Conservation (phyloP, 2,797 vertebrate species). For the Furcifer pardalis region DNA sequence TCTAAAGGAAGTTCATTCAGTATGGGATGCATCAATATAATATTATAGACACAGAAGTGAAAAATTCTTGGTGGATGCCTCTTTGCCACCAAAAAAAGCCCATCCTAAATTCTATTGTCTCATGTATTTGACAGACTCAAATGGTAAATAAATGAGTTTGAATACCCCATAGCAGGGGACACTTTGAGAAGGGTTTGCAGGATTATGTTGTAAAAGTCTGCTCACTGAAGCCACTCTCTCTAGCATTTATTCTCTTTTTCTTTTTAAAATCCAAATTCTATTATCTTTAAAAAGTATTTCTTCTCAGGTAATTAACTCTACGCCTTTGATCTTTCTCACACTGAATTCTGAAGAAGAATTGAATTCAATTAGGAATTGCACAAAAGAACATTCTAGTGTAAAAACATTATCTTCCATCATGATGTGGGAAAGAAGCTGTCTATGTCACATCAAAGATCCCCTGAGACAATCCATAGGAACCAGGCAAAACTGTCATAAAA, state of each 20-base stretch:
- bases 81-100: not conserved
- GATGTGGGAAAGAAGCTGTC: constrained; percentile 4
- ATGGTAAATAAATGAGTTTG: not conserved
- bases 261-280: not conserved
- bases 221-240: not conserved
- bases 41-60: not conserved
- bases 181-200: not conserved
- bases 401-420: constrained; percentile 13
- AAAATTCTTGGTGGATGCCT: not conserved
- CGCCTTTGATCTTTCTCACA: constrained; percentile 3
- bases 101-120: no score
- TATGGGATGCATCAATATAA: no score
- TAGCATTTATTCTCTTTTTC: not conserved
- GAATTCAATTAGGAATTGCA: constrained; percentile 17
- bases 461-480: not conserved
- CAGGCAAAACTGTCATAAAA: not conserved
- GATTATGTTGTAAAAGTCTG: not conserved
- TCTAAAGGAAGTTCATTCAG: no score
- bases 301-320: constrained; percentile 18
- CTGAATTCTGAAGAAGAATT: constrained; percentile 24
- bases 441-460: constrained; percentile 15
- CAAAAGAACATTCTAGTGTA: constrained; percentile 13
- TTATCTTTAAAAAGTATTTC: constrained; percentile 19
- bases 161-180: not conserved
- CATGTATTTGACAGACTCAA: not conserved